Evolutionary conservation across 1,140 invertebrate genomes (phyloP).

Genomic region (Caenorhabditis remanei): DNA sequence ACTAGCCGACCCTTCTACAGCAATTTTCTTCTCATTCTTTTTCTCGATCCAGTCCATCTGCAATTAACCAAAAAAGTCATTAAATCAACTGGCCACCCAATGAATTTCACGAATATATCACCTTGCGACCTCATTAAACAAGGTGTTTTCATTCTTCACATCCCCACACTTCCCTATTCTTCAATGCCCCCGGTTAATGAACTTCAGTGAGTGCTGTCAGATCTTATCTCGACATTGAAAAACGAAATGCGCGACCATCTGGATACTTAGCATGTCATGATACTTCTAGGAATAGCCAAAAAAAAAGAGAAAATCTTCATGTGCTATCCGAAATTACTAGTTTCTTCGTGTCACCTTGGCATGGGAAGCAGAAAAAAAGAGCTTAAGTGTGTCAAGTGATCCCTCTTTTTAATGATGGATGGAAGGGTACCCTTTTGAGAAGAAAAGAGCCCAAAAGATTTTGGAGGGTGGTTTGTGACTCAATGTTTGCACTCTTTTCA

Average conservation of each 20-base stretch:
- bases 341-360: slow-evolving; percentile 36
- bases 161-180: too few relatives aligned
- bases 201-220: background rate
- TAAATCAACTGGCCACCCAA: slow-evolving; percentile 50
- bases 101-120: slow-evolving; percentile 40
- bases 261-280: background rate
- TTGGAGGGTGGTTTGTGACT: slow-evolving; percentile 16
- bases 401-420: slow-evolving; percentile 43
- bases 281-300: background rate
- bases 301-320: background rate
- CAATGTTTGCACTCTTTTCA: slow-evolving; percentile 50
- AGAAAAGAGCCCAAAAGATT: slow-evolving; percentile 7
- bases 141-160: slow-evolving; percentile 6
- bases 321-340: slow-evolving; percentile 38
- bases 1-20: slow-evolving; percentile 12
- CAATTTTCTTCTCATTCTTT: slow-evolving; percentile 26
- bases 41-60: slow-evolving; percentile 54
- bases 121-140: slow-evolving; percentile 46
- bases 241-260: background rate
- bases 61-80: slow-evolving; percentile 48
- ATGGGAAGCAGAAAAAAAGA: slow-evolving; percentile 21
- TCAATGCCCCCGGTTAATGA: background rate
- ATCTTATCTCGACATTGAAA: slow-evolving; percentile 8
- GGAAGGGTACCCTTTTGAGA: slow-evolving; percentile 42
- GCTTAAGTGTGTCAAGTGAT: slow-evolving; percentile 53